Conservation (phyloP, 2,888 invertebrate genomes). For the Volucella inflata region DNA sequence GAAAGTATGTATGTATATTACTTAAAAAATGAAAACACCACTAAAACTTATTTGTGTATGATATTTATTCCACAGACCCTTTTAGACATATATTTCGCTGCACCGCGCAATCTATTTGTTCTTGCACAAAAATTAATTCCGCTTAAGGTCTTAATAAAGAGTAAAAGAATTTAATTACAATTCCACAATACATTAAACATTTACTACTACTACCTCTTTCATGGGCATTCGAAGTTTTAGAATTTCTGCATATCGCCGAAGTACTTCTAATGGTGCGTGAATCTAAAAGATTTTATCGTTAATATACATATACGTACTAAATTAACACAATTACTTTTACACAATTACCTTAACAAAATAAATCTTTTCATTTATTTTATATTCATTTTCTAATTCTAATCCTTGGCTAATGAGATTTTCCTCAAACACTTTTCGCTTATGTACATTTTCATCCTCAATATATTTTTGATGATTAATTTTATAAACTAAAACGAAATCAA, state of each 20-base stretch:
- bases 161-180: constrained; percentile 78
- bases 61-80: constrained; percentile 85
- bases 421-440: constrained; percentile 88
- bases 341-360: constrained; percentile 89
- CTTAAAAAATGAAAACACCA: constrained; percentile 15
- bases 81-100: constrained; percentile 87
- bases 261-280: constrained; percentile 92
- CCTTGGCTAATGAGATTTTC: constrained; percentile 90
- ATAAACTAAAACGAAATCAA: constrained; percentile 93
- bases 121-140: constrained; percentile 83
- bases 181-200: constrained; percentile 35
- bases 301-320: not conserved
- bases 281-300: constrained; percentile 85
- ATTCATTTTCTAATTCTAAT: constrained; percentile 89
- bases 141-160: constrained; percentile 79
- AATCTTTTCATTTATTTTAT: constrained; percentile 87
- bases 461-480: constrained; percentile 86
- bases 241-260: constrained; percentile 95
- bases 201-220: constrained; percentile 88
- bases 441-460: constrained; percentile 82
- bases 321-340: not conserved
- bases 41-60: constrained; percentile 2
- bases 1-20: not conserved
- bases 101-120: constrained; percentile 87
- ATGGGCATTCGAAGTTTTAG: constrained; percentile 96